These are phyloP conservation scores for Meandrusa payeni DNA, from an alignment of 2,888 invertebrate species.

Conservation along the genomic window DNA sequence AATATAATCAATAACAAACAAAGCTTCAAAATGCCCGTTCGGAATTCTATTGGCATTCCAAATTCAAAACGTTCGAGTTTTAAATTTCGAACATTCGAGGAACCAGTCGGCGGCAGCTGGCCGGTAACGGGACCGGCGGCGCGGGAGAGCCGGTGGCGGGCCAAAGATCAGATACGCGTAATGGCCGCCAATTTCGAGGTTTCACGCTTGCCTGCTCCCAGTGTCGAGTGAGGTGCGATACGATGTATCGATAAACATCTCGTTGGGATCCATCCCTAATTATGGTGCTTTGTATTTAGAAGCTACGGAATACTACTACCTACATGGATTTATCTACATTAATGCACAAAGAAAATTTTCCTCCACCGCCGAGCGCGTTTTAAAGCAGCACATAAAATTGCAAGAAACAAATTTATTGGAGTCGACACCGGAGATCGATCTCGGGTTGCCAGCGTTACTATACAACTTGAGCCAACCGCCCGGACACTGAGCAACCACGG, in stretches of 20 bases:
- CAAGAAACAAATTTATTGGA: too few species aligned
- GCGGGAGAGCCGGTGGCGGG: conserved; percentile 15
- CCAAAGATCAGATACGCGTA: conserved; percentile 25
- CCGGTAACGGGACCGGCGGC: conserved; percentile 20
- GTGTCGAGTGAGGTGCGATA: conserved; percentile 8
- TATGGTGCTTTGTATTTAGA: too few species aligned
- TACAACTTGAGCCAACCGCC: too few species aligned
- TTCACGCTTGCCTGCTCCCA: conserved; percentile 21
- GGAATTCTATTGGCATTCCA: conserved; percentile 17
- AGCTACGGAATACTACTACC: too few species aligned
- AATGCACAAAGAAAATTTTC: too few species aligned
- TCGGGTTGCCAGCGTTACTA: too few species aligned
- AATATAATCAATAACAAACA: background rate
- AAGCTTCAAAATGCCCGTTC: background rate
- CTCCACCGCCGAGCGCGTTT: too few species aligned
- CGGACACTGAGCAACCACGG: too few species aligned
- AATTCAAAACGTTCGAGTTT: conserved; percentile 17
- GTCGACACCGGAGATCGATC: too few species aligned
- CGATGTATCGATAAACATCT: conserved; percentile 13
- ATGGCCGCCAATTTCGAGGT: conserved; percentile 23
- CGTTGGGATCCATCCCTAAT: conserved; percentile 7
- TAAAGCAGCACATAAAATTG: too few species aligned
- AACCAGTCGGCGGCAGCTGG: conserved; percentile 22
- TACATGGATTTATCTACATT: too few species aligned
- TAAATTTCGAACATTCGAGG: conserved; percentile 9